These are phyloP conservation scores for Crocuta crocuta DNA, from an alignment of 2,113 vertebrate genomes.

Conservation along the genomic window DNA sequence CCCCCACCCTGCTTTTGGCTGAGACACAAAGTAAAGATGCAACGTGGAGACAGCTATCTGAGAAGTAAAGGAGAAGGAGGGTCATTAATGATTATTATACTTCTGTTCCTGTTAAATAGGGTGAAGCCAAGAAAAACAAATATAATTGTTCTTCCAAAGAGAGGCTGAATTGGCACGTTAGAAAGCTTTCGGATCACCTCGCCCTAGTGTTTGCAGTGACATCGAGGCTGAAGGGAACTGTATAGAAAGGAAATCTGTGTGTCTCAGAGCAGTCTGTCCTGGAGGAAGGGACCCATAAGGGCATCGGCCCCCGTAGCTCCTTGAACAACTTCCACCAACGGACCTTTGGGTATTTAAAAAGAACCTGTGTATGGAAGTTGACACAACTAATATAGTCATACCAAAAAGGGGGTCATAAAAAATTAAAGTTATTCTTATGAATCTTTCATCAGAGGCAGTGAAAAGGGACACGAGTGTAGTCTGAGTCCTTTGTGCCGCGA, in stretches of 20 bases:
- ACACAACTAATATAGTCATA: constrained; percentile 86
- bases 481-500: constrained; percentile 87
- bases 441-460: constrained; percentile 92
- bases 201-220: fast-evolving
- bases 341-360: constrained; percentile 86
- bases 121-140: constrained; percentile 85
- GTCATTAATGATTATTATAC: constrained; percentile 75
- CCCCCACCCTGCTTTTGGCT: constrained; percentile 66
- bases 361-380: constrained; percentile 82
- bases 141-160: constrained; percentile 83
- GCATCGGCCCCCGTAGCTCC: constrained; percentile 64
- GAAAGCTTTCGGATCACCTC: constrained; percentile 46
- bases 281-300: constrained; percentile 39
- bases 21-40: constrained; percentile 79
- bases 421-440: constrained; percentile 91
- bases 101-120: constrained; percentile 84
- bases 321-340: constrained; percentile 80
- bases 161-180: constrained; percentile 76
- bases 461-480: constrained; percentile 87
- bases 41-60: constrained; percentile 63
- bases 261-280: constrained; percentile 48
- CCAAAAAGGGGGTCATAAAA: constrained; percentile 89
- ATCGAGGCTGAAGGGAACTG: not conserved
- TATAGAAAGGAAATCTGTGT: constrained; percentile 54
- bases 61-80: constrained; percentile 78